Conservation (phyloP, 2,113 vertebrate genomes). For the Aramus guarauna region DNA sequence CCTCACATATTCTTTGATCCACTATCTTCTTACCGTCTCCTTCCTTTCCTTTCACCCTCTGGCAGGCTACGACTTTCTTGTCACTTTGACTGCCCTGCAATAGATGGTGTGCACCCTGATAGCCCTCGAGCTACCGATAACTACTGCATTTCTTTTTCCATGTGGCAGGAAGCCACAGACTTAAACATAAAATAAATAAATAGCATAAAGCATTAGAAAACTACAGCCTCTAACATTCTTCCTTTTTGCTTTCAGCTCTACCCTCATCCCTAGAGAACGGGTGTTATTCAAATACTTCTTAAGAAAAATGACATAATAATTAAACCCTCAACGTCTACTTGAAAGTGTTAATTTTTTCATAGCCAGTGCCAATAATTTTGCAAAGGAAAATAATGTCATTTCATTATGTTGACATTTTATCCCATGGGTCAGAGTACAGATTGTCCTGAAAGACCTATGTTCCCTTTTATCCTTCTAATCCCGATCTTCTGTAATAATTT, state of each 20-base stretch:
- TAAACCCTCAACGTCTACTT: not conserved
- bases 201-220: not conserved
- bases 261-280: not conserved
- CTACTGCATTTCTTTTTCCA: not conserved
- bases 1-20: not conserved
- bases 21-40: not conserved
- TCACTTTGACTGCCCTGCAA: not conserved
- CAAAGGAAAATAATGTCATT: not conserved
- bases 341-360: not conserved
- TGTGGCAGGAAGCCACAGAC: not conserved
- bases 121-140: not conserved
- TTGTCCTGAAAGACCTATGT: not conserved
- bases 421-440: not conserved
- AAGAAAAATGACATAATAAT: not conserved
- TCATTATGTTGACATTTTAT: not conserved
- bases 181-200: constrained; percentile 40
- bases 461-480: not conserved
- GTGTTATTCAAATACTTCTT: not conserved
- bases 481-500: not conserved
- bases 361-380: not conserved
- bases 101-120: not conserved
- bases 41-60: not conserved
- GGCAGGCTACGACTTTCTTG: not conserved
- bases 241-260: not conserved
- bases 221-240: not conserved